Conservation (phyloP, 1,140 invertebrate genomes). For the Rhizoglyphus robini region DNA sequence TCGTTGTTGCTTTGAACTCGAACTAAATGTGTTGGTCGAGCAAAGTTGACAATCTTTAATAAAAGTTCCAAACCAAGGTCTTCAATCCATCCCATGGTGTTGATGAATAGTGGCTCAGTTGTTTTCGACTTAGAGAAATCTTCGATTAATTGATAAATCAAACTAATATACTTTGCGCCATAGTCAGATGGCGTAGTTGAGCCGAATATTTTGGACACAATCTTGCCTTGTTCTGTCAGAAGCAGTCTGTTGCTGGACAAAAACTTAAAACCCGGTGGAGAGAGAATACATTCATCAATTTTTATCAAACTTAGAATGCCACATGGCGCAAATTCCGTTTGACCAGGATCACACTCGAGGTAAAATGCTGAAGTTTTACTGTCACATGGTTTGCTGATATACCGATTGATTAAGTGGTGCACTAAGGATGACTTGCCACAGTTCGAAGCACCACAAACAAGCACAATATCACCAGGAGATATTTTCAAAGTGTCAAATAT, state of each 20-base stretch:
- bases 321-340: slow-evolving; percentile 19
- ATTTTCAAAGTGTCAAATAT: slow-evolving; percentile 12
- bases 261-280: slow-evolving; percentile 13
- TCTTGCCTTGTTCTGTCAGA: background rate
- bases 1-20: slow-evolving; percentile 10
- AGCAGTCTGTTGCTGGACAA: background rate
- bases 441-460: slow-evolving; percentile 20
- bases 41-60: slow-evolving; percentile 16
- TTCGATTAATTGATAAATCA: background rate
- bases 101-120: slow-evolving; percentile 17
- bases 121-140: background rate
- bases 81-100: slow-evolving; percentile 23
- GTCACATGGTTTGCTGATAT: background rate
- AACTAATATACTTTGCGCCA: background rate
- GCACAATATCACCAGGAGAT: background rate
- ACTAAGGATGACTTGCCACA: slow-evolving; percentile 23
- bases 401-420: slow-evolving; percentile 19
- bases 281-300: slow-evolving; percentile 9
- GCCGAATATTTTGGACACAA: slow-evolving; percentile 12
- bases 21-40: slow-evolving; percentile 19
- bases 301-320: slow-evolving; percentile 9
- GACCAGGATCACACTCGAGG: slow-evolving; percentile 23
- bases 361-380: background rate
- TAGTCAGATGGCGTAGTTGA: slow-evolving; percentile 8
- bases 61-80: slow-evolving; percentile 20